These are phyloP conservation scores for Nannospalax galili DNA, from an alignment of 2,113 vertebrate genomes.

Conservation along the genomic window DNA sequence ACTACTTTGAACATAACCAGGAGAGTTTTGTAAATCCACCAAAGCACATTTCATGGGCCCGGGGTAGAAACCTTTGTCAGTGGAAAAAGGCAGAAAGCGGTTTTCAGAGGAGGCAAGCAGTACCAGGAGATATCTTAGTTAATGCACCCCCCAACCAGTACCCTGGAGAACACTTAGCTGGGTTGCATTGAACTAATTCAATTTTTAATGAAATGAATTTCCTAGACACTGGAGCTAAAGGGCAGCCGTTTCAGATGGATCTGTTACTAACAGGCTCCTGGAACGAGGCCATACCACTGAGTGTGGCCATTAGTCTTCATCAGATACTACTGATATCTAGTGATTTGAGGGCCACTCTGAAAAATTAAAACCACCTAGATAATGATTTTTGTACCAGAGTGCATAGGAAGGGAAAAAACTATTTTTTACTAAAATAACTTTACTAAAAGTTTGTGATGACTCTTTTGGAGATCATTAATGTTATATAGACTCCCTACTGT, in stretches of 20 bases:
- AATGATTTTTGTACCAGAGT: conserved; percentile 45
- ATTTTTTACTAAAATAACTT: background rate
- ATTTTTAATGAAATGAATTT: conserved; percentile 57
- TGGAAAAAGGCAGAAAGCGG: background rate
- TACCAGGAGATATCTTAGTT: background rate
- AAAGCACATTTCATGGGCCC: background rate
- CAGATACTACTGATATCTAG: conserved; percentile 2
- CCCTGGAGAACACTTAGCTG: background rate
- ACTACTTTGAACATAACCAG: background rate
- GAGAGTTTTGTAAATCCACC: background rate
- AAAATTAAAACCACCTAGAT: conserved; percentile 8
- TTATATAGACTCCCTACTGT: background rate
- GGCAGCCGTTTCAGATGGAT: background rate
- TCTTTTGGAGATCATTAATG: background rate
- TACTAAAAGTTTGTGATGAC: background rate
- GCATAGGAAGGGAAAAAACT: background rate
- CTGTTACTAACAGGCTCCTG: background rate
- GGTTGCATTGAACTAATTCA: background rate
- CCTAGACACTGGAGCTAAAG: conserved; percentile 10
- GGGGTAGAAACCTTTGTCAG: background rate
- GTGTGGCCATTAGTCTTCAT: background rate
- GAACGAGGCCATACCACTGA: background rate
- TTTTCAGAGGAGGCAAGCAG: background rate
- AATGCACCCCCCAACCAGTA: no score
- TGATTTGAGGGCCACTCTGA: conserved; percentile 34